phyloP scores from a whole-genome alignment of 1,140 invertebrate species.

The Achroia grisella region DNA sequence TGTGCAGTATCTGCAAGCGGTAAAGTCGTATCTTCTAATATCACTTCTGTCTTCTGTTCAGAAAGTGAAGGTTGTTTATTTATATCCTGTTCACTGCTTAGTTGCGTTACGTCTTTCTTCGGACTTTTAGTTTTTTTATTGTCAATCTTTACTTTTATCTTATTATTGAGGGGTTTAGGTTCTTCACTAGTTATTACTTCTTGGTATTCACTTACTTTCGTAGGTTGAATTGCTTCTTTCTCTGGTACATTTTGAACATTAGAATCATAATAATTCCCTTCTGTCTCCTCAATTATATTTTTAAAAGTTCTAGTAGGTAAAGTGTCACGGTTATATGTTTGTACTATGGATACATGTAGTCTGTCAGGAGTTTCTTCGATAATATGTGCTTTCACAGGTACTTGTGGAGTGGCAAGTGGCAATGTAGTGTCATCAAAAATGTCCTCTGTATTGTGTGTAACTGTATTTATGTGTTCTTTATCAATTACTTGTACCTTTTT shows the following conservation, averaged over 20 bases:
- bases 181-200: constrained; percentile 5
- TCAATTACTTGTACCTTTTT: constrained; percentile 16
- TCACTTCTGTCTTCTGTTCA: constrained; percentile 5
- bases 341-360: constrained; percentile 57
- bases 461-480: constrained; percentile 12
- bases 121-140: constrained; percentile 12
- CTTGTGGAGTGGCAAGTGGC: constrained; percentile 9
- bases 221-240: constrained; percentile 10
- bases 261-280: constrained; percentile 40
- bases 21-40: background rate
- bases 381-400: constrained; percentile 11
- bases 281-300: constrained; percentile 40
- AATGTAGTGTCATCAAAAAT: constrained; percentile 21
- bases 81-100: constrained; percentile 14
- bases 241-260: constrained; percentile 23
- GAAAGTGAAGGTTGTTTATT: constrained; percentile 15
- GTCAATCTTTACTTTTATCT: constrained; percentile 32
- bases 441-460: constrained; percentile 15
- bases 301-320: constrained; percentile 32
- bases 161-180: constrained; percentile 21
- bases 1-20: constrained; percentile 15
- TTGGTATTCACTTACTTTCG: constrained; percentile 4
- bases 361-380: constrained; percentile 52
- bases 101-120: constrained; percentile 17
- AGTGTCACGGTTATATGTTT: constrained; percentile 30